Evolutionary conservation across 2,888 invertebrate species (phyloP), one percentile per base, ranked within the genome.

Genomic region (Polyommatus iphigenia): DNA sequence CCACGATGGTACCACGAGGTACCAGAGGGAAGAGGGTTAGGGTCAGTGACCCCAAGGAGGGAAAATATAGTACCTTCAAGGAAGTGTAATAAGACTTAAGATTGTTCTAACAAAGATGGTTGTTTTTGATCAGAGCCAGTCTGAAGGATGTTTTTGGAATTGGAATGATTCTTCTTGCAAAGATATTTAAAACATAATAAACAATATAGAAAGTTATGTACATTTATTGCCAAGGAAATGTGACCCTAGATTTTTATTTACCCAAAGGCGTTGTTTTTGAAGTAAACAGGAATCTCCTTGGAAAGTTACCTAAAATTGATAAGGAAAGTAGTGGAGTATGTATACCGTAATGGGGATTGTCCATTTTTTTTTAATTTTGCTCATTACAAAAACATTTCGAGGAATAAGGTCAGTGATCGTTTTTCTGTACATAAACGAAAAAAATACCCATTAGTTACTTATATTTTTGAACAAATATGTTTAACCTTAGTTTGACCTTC

Each of bases 1-100:
- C 29, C 62, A 8, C 13, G 29, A 24, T 29, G 67, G 67, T 67
- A 67, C 67, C 24, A 67, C 67, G 67, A 15, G 67, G 67, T 67
- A 32, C 67, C 67, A 32, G 29, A 67, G 67, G 67, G 67, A 29
- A 67, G 67, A 67, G 67, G 67, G 67, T 67, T 67, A 67, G 67
- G 67, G 67, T 20, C 67, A 32, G 18, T 67, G 18, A 32, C 29
- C 67, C 29, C 18, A 67, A 29, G 15, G 10, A 24, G 24, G 59
- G 59, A 24, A 32, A 15, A 10, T 62, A 62, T 2, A 24, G 6
- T 15, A 67, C 3, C 4, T 24, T 8, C 20, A 13, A 67, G 24
- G 24, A 15, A 67, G 20, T 67, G 13, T 29, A 13, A 3, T 24
- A 24, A 15, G 29, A 15, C 62, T 67, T 67, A 24, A 67, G 13